Percentiles rank a stretch among this genome's conserved stretches.
Evolutionary conservation across 1,140 invertebrate genomes (phyloP).

Genomic region (Lepidotrigona ventralis): DNA sequence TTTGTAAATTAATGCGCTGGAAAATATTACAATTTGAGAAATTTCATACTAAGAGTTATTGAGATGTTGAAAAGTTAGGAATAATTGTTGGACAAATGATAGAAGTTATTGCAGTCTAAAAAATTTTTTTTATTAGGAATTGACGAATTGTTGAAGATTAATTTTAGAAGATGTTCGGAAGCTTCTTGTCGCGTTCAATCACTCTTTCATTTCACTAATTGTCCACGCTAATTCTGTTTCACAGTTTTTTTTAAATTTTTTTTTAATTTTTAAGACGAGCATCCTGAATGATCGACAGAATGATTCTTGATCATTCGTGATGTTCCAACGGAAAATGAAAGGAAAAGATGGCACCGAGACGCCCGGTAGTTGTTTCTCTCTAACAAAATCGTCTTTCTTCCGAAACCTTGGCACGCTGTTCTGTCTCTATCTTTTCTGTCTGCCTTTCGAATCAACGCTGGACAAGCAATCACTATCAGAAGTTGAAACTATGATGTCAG

Average conservation of each 20-base stretch:
- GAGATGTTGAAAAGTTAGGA: too few relatives aligned
- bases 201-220: conserved; percentile 15
- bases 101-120: too few relatives aligned
- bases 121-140: too few relatives aligned
- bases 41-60: too few relatives aligned
- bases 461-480: neutral
- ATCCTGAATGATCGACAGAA: neutral
- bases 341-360: conserved; percentile 7
- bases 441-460: neutral
- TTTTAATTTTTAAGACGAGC: neutral
- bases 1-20: too few relatives aligned
- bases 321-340: neutral
- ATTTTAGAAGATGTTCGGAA: neutral
- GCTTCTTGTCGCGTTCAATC: neutral
- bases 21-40: too few relatives aligned
- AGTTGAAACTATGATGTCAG: neutral
- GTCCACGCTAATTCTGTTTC: conserved; percentile 6
- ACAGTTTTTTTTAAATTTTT: neutral
- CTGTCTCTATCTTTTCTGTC: conserved; percentile 41
- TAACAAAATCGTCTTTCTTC: neutral
- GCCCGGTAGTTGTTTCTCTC: conserved; percentile 1
- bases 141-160: neutral
- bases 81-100: too few relatives aligned
- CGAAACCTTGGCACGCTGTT: conserved; percentile 14
- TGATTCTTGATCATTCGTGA: neutral